Conservation (phyloP, 2,797 vertebrate genomes). For the Oryzias sinensis region DNA sequence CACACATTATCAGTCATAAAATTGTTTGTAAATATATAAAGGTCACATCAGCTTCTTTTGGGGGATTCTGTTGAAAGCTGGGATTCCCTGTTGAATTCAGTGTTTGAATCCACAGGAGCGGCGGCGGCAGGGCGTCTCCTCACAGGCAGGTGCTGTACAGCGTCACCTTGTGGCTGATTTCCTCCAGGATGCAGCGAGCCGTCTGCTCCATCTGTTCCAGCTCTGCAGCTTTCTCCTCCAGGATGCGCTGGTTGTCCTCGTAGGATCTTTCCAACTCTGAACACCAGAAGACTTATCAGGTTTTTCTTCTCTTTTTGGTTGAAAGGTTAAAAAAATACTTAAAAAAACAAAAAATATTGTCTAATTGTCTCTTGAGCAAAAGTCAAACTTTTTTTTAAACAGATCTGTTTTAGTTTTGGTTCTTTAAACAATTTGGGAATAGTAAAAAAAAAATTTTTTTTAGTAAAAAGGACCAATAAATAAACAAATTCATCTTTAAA, state of each 20-base stretch:
- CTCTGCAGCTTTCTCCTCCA: slow-evolving; percentile 87
- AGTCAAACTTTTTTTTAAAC: no score
- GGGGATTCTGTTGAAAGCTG: slow-evolving; percentile 27
- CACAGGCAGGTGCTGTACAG: slow-evolving; percentile 89
- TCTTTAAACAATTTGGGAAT: no score
- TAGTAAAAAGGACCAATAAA: no score
- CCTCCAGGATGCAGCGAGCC: slow-evolving; percentile 81
- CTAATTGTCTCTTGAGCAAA: no score
- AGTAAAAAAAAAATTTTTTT: no score
- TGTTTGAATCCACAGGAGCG: no score
- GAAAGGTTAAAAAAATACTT: background rate
- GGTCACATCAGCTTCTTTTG: slow-evolving; percentile 51
- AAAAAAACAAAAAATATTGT: background rate
- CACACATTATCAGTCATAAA: slow-evolving; percentile 29
- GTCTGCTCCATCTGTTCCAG: slow-evolving; percentile 82
- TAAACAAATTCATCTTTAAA: no score
- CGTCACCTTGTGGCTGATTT: slow-evolving; percentile 89
- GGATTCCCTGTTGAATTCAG: no score
- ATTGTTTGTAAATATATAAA: slow-evolving; percentile 24
- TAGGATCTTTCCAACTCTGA: slow-evolving; percentile 89
- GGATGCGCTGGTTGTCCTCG: slow-evolving; percentile 83
- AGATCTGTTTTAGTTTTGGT: no score
- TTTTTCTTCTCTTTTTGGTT: background rate
- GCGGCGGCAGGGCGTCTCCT: slow-evolving; percentile 2
- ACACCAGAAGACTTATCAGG: background rate